Conservation (phyloP, 2,888 invertebrate species). For the Protodeltote pygarga region DNA sequence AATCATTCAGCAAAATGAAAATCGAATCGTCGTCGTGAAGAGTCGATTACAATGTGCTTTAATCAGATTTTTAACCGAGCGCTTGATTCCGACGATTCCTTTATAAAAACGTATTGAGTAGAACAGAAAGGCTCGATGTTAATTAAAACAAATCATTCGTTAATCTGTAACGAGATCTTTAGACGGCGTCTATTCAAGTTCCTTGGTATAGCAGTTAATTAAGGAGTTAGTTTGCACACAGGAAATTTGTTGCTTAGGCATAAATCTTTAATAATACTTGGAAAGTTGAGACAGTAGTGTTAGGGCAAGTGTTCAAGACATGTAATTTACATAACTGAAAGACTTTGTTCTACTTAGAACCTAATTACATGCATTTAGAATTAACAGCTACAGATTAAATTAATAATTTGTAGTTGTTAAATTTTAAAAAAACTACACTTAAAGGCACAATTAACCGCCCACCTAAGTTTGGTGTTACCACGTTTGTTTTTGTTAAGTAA, state of each 20-base stretch:
- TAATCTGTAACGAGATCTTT: constrained; percentile 39
- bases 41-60: constrained; percentile 38
- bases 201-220: constrained; percentile 36
- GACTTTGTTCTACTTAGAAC: constrained; percentile 11
- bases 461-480: no score
- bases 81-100: constrained; percentile 28
- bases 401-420: no score
- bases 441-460: no score
- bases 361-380: no score
- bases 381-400: no score
- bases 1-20: constrained; percentile 58
- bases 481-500: no score
- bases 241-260: constrained; percentile 42
- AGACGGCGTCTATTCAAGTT: constrained; percentile 32
- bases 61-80: constrained; percentile 39
- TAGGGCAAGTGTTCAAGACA: constrained; percentile 26
- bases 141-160: constrained; percentile 42
- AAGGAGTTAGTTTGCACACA: constrained; percentile 41
- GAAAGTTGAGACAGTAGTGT: constrained; percentile 36
- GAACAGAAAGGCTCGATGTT: constrained; percentile 23
- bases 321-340: constrained; percentile 40
- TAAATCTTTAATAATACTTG: constrained; percentile 41
- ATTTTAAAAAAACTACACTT: no score
- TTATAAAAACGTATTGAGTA: constrained; percentile 26
- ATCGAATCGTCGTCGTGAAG: constrained; percentile 38